Percentiles rank a stretch among this genome's conserved stretches.
phyloP scores from a whole-genome alignment of 2,797 vertebrate genomes.

The Selene dorsalis region DNA sequence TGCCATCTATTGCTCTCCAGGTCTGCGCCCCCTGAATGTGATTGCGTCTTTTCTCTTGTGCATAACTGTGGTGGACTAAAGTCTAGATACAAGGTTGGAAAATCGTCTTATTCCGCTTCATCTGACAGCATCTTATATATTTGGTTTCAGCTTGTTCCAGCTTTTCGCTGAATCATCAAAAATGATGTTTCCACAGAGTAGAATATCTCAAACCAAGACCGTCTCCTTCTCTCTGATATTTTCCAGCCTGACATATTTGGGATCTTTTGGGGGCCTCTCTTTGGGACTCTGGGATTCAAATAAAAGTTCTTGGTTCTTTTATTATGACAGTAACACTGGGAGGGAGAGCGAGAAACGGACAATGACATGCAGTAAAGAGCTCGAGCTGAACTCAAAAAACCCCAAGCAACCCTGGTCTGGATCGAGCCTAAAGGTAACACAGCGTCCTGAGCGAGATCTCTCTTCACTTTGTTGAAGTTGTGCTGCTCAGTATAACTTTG shows the following conservation, averaged over 20 bases:
- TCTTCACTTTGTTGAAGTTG: no score
- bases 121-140: not conserved
- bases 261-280: not conserved
- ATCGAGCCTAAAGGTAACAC: no score
- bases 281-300: not conserved
- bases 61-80: not conserved
- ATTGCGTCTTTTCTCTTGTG: not conserved
- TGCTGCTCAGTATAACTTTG: not conserved
- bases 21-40: not conserved
- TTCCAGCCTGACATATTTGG: not conserved
- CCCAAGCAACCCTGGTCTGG: no score
- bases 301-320: no score
- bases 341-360: no score
- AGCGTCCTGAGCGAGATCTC: no score
- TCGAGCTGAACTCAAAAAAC: no score
- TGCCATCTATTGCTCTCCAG: slow-evolving; percentile 33
- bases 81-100: not conserved
- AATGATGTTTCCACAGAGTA: not conserved
- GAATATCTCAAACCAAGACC: not conserved
- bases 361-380: no score
- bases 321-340: no score
- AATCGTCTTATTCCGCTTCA: not conserved
- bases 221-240: not conserved
- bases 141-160: not conserved
- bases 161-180: not conserved